Evolutionary conservation across 2,888 invertebrate species (phyloP).

Genomic region (Aleiodes leptofemur): DNA sequence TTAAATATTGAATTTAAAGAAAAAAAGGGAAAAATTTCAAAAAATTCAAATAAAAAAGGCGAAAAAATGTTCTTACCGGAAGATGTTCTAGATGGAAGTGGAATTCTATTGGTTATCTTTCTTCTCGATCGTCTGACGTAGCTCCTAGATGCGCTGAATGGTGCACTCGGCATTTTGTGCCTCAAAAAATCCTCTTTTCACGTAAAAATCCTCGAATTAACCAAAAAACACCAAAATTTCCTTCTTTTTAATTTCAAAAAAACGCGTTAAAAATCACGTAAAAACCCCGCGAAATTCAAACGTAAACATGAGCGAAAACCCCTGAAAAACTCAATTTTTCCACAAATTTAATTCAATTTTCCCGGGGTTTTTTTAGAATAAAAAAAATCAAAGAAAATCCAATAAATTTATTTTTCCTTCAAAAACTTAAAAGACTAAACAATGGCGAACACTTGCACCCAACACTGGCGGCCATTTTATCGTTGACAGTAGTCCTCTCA

Average conservation of each 20-base stretch:
- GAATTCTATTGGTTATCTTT: constrained; percentile 92
- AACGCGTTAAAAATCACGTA: too few relatives aligned
- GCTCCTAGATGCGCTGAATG: constrained; percentile 94
- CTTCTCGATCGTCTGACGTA: constrained; percentile 93
- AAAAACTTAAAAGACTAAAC: constrained; percentile 79
- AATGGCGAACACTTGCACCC: constrained; percentile 88
- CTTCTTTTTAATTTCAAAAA: too few relatives aligned
- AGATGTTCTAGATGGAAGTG: constrained; percentile 87
- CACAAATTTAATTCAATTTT: too few relatives aligned
- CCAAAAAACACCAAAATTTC: constrained; percentile 71
- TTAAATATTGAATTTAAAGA: too few relatives aligned
- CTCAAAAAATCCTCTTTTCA: background rate
- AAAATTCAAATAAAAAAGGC: too few relatives aligned
- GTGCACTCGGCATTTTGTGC: constrained; percentile 93
- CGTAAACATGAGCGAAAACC: too few relatives aligned
- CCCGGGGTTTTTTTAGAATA: background rate
- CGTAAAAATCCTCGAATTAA: constrained; percentile 63
- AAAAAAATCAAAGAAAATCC: constrained; percentile 46
- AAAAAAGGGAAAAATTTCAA: too few relatives aligned
- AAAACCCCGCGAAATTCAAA: too few relatives aligned
- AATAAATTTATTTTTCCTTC: constrained; percentile 79
- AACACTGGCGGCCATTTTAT: constrained; percentile 89
- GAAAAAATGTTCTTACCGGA: constrained; percentile 79
- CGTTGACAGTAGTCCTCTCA: constrained; percentile 76
- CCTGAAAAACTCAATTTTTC: too few relatives aligned